Evolutionary conservation across 2,113 vertebrate species (phyloP), one percentile per base, ranked within the genome.

Genomic region (Heterotilapia buettikoferi): DNA sequence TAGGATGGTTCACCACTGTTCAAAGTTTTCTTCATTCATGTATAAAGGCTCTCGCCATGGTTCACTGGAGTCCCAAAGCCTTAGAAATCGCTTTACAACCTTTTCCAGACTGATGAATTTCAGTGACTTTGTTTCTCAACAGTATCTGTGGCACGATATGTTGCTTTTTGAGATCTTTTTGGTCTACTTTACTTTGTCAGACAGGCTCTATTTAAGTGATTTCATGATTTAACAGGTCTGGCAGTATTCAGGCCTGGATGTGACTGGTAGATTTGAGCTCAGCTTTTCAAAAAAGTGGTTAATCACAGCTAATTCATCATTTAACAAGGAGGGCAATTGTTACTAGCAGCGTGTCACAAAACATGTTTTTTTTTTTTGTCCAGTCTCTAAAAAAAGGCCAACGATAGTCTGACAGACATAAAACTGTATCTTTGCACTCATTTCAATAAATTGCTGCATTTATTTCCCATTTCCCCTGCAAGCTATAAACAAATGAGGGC

Each of bases 211-310:
- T 61, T 33, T 63, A 0, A 66, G 31, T 38, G 31, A 38, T 66
- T 66, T 66, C 18, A n/a, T 38, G 0, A 66, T 66, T 66, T 66
- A 66, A 66, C 18, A 0, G 31, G 3, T 63, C 59, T 63, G 59
- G 0, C 59, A 36, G 6, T 36, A 63, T 63, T 36, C 31, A 36
- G 29, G 31, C 2, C 59, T 63, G 59, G 61, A n/a, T 38, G 31
- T 66, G 4, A n/a, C 18, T 66, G 61, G 9, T 66, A 36, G 18
- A 66, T 66, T 36, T 66, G 31, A 36, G 31, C 59, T 63, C 59
- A 63, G 31, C 61, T 1, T 38, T 66, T n/a, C 18, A 66, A 66
- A 36, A 0, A 66, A n/a, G 0, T n/a, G 31, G 31, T 0, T 66
- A 38, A 38, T 66, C 61, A 13, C 19, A 66, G 33, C 33, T 2